Conservation (phyloP, 2,113 vertebrate genomes). For the Hystrix brachyura region DNA sequence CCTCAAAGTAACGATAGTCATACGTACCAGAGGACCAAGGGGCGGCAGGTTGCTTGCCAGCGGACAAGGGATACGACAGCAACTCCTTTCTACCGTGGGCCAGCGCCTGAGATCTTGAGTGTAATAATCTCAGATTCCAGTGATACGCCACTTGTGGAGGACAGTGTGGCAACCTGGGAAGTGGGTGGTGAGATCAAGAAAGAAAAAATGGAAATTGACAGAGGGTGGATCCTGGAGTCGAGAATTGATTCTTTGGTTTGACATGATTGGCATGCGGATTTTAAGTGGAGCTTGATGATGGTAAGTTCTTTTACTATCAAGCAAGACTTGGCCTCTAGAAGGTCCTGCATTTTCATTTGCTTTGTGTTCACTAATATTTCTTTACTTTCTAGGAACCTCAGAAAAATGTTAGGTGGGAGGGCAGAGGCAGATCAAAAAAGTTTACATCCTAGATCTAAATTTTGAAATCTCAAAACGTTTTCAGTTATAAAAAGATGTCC, state of each 20-base stretch:
- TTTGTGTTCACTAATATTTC: background rate
- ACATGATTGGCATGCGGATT: background rate
- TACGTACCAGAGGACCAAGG: background rate
- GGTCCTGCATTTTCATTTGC: background rate
- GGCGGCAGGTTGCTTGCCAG: too few relatives aligned
- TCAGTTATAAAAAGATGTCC: conserved; percentile 71
- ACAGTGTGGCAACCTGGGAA: background rate
- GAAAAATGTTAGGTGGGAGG: background rate
- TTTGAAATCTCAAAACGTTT: conserved; percentile 48
- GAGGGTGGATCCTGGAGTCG: background rate
- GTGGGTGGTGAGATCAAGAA: conserved; percentile 24
- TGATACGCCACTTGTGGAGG: background rate
- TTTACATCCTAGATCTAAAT: conserved; percentile 45
- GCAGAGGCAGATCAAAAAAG: background rate
- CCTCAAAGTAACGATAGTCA: background rate
- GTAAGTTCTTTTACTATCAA: background rate
- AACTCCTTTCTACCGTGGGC: background rate
- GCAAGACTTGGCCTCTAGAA: background rate
- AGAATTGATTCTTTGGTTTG: background rate
- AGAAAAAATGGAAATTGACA: conserved; percentile 43
- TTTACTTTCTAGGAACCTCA: conserved; percentile 58
- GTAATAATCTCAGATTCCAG: background rate
- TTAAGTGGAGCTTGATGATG: conserved; percentile 30
- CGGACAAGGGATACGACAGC: background rate
- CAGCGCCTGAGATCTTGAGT: background rate